Percentiles rank a stretch among this genome's conserved stretches.
Evolutionary conservation across 2,888 invertebrate species (phyloP).

Genomic region (Corythucha ciliata): DNA sequence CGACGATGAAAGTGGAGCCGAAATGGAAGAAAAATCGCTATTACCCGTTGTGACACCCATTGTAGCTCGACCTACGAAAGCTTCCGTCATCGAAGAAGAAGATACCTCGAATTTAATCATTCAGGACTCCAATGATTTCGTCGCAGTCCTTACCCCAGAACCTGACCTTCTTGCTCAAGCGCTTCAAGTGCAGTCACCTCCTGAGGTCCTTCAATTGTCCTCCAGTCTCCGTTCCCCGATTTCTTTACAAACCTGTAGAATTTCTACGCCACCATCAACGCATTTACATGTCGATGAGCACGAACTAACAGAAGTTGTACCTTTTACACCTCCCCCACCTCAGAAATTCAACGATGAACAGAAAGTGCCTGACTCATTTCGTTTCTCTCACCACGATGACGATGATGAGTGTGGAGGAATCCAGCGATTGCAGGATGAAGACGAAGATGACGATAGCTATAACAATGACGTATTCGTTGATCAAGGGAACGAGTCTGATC

Average conservation of each 20-base stretch:
- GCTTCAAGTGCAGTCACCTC: too few species aligned
- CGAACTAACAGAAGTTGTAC: too few species aligned
- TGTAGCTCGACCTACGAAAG: too few species aligned
- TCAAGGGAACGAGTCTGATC: slow-evolving; percentile 13
- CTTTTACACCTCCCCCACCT: too few species aligned
- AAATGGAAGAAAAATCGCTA: slow-evolving; percentile 35
- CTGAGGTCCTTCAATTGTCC: too few species aligned
- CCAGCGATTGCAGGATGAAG: slow-evolving; percentile 6
- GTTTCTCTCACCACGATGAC: slow-evolving; percentile 15
- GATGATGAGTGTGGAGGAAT: slow-evolving; percentile 23
- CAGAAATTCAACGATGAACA: slow-evolving; percentile 27
- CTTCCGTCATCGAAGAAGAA: slow-evolving; percentile 30
- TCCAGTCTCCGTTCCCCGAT: too few species aligned
- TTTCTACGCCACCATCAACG: slow-evolving; percentile 14
- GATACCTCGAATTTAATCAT: slow-evolving; percentile 24
- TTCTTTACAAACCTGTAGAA: slow-evolving; percentile 20
- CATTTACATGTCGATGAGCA: too few species aligned
- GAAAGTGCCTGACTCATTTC: slow-evolving; percentile 26
- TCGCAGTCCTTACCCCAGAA: slow-evolving; percentile 11
- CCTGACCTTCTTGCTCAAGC: too few species aligned
- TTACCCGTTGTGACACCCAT: slow-evolving; percentile 23
- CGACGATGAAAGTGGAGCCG: slow-evolving; percentile 54
- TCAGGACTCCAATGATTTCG: slow-evolving; percentile 21
- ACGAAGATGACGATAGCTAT: neutral
- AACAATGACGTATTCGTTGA: neutral